Evolutionary conservation across 2,888 invertebrate genomes (phyloP).

Genomic region (Sympetrum striolatum): DNA sequence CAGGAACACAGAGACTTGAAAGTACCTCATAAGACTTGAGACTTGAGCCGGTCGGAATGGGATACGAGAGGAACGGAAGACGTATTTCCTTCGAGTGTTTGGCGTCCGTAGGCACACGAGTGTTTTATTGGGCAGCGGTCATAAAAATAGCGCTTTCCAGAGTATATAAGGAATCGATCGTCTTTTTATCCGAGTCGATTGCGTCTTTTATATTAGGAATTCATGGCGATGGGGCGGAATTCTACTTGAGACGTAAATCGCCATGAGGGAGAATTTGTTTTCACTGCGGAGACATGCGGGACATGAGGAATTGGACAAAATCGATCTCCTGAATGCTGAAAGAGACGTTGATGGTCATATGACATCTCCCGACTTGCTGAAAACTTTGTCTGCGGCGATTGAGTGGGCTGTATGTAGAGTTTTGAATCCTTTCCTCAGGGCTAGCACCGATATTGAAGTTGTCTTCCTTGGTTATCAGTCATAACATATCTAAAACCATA

Average conservation of each 20-base stretch:
- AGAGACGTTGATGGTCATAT: neutral
- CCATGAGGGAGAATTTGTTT: slow-evolving; percentile 44
- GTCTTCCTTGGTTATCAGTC: too few relatives aligned
- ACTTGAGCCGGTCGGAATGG: too few relatives aligned
- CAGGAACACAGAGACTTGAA: too few relatives aligned
- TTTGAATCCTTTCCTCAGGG: too few relatives aligned
- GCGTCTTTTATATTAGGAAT: slow-evolving; percentile 33
- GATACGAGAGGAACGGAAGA: neutral
- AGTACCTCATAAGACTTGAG: too few relatives aligned
- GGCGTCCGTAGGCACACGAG: neutral
- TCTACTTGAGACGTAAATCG: slow-evolving; percentile 49
- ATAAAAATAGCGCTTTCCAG: slow-evolving; percentile 15
- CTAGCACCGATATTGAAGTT: too few relatives aligned
- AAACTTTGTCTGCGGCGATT: neutral
- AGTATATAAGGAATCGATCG: slow-evolving; percentile 34
- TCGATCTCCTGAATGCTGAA: neutral
- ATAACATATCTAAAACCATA: too few relatives aligned
- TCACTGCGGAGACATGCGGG: neutral
- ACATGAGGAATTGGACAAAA: neutral
- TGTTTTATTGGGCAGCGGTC: slow-evolving; percentile 11
- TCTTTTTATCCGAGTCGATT: slow-evolving; percentile 14
- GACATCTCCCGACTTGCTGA: neutral
- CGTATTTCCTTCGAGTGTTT: neutral
- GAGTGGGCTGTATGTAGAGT: too few relatives aligned
- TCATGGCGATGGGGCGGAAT: slow-evolving; percentile 45